Percentiles rank a stretch among this genome's conserved stretches.
Conservation (phyloP, 2,888 invertebrate species). For the Philereme vetulata region DNA sequence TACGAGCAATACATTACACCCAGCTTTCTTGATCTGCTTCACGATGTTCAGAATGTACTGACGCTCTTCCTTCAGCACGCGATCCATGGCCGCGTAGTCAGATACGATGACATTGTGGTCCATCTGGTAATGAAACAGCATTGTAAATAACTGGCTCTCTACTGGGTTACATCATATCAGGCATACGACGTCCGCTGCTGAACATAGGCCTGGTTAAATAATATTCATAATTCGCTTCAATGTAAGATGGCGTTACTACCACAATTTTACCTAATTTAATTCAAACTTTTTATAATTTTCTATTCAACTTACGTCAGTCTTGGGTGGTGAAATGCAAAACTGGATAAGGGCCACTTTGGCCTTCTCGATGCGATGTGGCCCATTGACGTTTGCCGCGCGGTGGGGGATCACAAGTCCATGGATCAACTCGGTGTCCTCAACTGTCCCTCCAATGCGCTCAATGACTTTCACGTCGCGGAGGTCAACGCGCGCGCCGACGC, state of each 20-base stretch:
- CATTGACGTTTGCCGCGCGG: slow-evolving; percentile 93
- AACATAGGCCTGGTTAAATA: too few species aligned
- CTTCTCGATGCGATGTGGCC: slow-evolving; percentile 97
- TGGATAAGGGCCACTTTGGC: slow-evolving; percentile 99
- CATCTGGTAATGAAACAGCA: slow-evolving; percentile 85
- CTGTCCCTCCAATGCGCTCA: slow-evolving; percentile 97
- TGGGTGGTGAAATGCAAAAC: slow-evolving; percentile 99
- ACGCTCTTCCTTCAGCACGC: slow-evolving; percentile 98
- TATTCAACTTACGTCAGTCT: slow-evolving; percentile 92
- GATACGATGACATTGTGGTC: slow-evolving; percentile 98
- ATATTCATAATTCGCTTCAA: too few species aligned
- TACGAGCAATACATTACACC: slow-evolving; percentile 98
- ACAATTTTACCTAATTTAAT: too few species aligned
- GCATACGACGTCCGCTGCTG: too few species aligned
- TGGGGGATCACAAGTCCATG: slow-evolving; percentile 98
- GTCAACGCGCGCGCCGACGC: slow-evolving; percentile 91
- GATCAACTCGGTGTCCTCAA: slow-evolving; percentile 98
- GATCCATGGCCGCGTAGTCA: slow-evolving; percentile 99
- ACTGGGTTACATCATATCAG: too few species aligned
- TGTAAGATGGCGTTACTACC: too few species aligned
- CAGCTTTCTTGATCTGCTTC: slow-evolving; percentile 99
- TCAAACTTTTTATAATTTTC: too few species aligned
- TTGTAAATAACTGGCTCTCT: too few species aligned
- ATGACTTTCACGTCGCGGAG: slow-evolving; percentile 98
- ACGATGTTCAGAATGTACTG: slow-evolving; percentile 99